These are phyloP conservation scores for Cartodere bifasciata DNA, from an alignment of 2,888 invertebrate species.

Conservation along the genomic window DNA sequence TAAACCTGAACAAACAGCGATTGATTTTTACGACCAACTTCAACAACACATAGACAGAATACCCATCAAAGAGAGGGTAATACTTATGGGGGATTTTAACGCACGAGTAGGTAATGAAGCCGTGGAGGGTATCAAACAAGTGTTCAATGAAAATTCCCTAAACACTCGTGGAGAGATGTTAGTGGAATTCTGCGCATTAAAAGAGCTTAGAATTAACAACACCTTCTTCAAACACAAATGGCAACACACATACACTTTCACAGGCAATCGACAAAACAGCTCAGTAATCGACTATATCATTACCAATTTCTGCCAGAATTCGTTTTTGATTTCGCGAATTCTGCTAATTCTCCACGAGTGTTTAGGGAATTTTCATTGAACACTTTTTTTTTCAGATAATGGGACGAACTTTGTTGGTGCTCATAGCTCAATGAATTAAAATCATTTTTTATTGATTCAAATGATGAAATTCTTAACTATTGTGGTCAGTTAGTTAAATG, in stretches of 20 bases:
- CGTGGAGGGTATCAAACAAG: constrained; percentile 11
- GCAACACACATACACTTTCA: constrained; percentile 13
- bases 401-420: too few relatives aligned
- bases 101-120: constrained; percentile 10
- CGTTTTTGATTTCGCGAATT: constrained; percentile 11
- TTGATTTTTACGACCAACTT: constrained; percentile 5
- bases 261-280: constrained; percentile 9
- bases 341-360: constrained; percentile 11
- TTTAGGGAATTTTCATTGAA: constrained; percentile 11
- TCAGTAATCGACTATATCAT: constrained; percentile 13
- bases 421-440: too few relatives aligned
- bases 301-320: too few relatives aligned
- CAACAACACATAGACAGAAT: too few relatives aligned
- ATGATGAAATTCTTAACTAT: too few relatives aligned
- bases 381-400: too few relatives aligned
- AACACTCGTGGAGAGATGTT: constrained; percentile 13
- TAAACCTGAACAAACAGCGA: too few relatives aligned
- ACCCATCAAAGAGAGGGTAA: constrained; percentile 2
- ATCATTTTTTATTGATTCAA: too few relatives aligned
- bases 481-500: too few relatives aligned
- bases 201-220: constrained; percentile 13
- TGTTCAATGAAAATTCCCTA: constrained; percentile 9
- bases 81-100: constrained; percentile 7
- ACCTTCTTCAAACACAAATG: constrained; percentile 13
- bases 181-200: constrained; percentile 11